phyloP scores from a whole-genome alignment of 2,888 invertebrate species.

The Halictus quadricinctus region DNA sequence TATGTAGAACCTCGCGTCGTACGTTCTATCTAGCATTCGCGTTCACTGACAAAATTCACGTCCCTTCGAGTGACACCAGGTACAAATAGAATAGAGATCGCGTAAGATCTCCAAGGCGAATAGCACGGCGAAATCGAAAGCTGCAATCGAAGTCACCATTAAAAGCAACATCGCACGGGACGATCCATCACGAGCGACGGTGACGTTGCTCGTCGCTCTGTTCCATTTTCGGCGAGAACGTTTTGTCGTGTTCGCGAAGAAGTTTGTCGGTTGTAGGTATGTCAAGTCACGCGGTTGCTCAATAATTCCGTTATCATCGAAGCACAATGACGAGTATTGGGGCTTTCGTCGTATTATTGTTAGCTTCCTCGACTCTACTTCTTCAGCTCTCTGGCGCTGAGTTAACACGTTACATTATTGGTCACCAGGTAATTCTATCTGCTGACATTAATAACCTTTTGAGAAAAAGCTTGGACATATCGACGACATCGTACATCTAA shows the following conservation, averaged over 20 bases:
- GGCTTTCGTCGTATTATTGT: conserved; percentile 29
- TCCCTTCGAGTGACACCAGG: background rate
- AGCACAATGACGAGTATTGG: conserved; percentile 36
- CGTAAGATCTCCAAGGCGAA: background rate
- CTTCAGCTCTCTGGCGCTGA: background rate
- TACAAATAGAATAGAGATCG: background rate
- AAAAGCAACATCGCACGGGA: conserved; percentile 14
- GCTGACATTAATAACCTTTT: background rate
- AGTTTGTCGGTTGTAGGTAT: conserved; percentile 16
- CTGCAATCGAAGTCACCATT: conserved; percentile 29
- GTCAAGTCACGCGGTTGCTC: conserved; percentile 36
- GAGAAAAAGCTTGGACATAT: background rate
- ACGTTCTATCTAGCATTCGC: background rate
- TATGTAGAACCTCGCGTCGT: background rate
- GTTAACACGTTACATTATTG: background rate
- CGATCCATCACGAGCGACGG: background rate
- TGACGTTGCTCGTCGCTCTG: background rate
- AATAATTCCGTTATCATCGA: conserved; percentile 38
- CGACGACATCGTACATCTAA: too few species aligned
- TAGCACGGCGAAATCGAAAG: conserved; percentile 1
- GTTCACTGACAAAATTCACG: background rate
- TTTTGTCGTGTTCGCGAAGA: conserved; percentile 25
- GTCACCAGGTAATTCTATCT: background rate
- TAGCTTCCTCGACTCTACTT: background rate
- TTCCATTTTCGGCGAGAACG: conserved; percentile 22